A percentile compares a stretch with the other conserved stretches of the same genome.
Conservation (phyloP, 2,113 vertebrate species). For the Pteruthius melanotis region DNA sequence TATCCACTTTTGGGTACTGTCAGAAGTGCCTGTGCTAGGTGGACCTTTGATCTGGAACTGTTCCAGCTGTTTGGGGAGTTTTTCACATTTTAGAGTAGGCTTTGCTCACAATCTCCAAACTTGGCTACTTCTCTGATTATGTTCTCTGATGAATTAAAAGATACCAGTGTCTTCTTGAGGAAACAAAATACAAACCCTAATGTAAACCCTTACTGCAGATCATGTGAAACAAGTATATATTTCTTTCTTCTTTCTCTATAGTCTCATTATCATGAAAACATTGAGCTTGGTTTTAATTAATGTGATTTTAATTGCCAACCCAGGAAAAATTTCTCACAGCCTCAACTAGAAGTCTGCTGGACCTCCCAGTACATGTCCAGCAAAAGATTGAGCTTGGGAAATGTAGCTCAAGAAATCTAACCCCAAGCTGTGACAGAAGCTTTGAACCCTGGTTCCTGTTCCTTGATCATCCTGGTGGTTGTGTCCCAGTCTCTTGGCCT, state of each 20-base stretch:
- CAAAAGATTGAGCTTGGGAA: neutral
- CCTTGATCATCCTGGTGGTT: neutral
- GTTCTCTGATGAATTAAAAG: too few relatives aligned
- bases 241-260: neutral
- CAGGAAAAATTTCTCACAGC: neutral
- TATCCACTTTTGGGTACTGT: neutral
- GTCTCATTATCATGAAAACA: neutral
- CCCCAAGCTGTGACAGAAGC: neutral
- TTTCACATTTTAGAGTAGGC: neutral
- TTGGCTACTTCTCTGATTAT: neutral
- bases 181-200: neutral
- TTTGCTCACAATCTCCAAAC: neutral
- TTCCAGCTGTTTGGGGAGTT: neutral
- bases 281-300: neutral
- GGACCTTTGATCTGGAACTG: neutral
- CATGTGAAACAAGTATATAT: neutral
- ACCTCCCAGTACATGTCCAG: neutral
- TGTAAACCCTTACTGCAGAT: neutral
- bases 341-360: neutral
- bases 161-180: neutral
- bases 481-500: neutral
- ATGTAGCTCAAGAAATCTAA: neutral
- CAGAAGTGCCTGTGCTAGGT: neutral
- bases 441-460: neutral
- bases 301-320: neutral